A percentile compares a stretch with the other conserved stretches of the same genome.
phyloP scores from a whole-genome alignment of 1,140 invertebrate genomes.

The Asobara japonica region DNA sequence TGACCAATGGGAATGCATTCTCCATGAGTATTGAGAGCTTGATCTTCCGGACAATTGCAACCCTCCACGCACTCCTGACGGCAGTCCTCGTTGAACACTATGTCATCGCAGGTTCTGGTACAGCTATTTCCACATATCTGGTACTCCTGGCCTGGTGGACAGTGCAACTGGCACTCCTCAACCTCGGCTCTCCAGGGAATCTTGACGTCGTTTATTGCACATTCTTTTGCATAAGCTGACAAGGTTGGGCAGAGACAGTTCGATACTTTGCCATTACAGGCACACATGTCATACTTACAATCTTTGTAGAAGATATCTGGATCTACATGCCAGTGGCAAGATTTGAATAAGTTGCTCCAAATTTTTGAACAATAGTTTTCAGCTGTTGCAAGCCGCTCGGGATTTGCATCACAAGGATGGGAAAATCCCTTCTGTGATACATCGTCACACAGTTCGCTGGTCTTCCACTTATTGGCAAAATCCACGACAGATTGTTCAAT shows the following conservation, averaged over 20 bases:
- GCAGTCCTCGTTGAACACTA: slow-evolving; percentile 61
- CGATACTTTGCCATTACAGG: slow-evolving; percentile 74
- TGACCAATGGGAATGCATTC: slow-evolving; percentile 80
- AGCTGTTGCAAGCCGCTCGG: slow-evolving; percentile 75
- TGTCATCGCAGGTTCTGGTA: slow-evolving; percentile 57
- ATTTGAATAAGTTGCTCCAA: slow-evolving; percentile 75
- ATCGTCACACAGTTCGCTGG: slow-evolving; percentile 75
- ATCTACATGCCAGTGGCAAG: slow-evolving; percentile 84
- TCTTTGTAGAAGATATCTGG: slow-evolving; percentile 80
- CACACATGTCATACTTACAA: slow-evolving; percentile 89
- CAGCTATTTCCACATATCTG: slow-evolving; percentile 74
- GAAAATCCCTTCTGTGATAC: slow-evolving; percentile 66
- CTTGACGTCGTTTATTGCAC: slow-evolving; percentile 75
- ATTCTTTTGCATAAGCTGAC: slow-evolving; percentile 82
- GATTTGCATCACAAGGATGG: slow-evolving; percentile 77
- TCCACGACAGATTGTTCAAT: slow-evolving; percentile 77
- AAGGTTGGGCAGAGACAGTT: slow-evolving; percentile 84
- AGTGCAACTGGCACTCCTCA: slow-evolving; percentile 81
- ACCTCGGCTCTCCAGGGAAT: slow-evolving; percentile 82
- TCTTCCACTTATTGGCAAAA: slow-evolving; percentile 92
- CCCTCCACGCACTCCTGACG: slow-evolving; percentile 82
- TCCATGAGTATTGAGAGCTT: slow-evolving; percentile 75
- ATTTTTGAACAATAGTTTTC: slow-evolving; percentile 77
- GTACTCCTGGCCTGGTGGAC: slow-evolving; percentile 81
- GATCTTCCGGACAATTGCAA: slow-evolving; percentile 84